These are phyloP conservation scores for Temnothorax unifasciatus DNA, from an alignment of 2,888 invertebrate species.

Conservation along the genomic window DNA sequence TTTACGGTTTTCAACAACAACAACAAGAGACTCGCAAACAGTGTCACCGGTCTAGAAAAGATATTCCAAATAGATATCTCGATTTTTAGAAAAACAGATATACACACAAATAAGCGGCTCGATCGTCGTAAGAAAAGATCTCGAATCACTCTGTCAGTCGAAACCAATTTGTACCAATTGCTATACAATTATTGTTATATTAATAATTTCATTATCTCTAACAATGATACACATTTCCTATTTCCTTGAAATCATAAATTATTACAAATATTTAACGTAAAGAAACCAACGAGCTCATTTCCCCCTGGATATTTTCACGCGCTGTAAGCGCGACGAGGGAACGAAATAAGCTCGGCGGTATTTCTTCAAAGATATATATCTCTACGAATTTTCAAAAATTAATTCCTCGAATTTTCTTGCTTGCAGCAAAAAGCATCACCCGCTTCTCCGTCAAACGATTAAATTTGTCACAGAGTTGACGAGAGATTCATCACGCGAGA, in stretches of 20 bases:
- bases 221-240: not conserved
- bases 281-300: not conserved
- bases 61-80: slow-evolving; percentile 38
- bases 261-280: slow-evolving; percentile 1
- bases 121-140: slow-evolving; percentile 33
- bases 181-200: no score
- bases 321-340: not conserved
- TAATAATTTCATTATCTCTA: not conserved
- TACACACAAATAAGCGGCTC: slow-evolving; percentile 38
- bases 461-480: slow-evolving; percentile 25
- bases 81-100: slow-evolving; percentile 47
- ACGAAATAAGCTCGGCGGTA: not conserved
- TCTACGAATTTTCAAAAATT: not conserved
- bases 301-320: not conserved
- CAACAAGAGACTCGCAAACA: slow-evolving; percentile 38
- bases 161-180: not conserved
- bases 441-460: not conserved
- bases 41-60: slow-evolving; percentile 30
- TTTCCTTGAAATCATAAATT: not conserved
- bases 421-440: not conserved
- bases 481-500: slow-evolving; percentile 52
- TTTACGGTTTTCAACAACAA: slow-evolving; percentile 28
- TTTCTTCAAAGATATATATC: not conserved
- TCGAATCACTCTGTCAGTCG: slow-evolving; percentile 11
- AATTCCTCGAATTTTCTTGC: slow-evolving; percentile 1